Percentiles rank a stretch among this genome's conserved stretches.
Conservation (phyloP, 1,140 invertebrate genomes). For the Prorops nasuta region DNA sequence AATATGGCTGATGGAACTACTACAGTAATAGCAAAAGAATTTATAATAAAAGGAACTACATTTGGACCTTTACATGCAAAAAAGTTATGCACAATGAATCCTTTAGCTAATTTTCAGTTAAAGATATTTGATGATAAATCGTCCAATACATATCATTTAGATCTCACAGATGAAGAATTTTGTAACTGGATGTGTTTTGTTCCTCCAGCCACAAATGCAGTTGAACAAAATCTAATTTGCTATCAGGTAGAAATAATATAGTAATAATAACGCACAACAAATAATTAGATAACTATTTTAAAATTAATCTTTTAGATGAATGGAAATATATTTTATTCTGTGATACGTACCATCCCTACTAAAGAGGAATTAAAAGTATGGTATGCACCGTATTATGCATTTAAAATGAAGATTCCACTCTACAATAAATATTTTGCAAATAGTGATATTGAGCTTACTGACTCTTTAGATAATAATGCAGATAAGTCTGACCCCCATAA, state of each 20-base stretch:
- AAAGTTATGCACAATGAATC: conserved; percentile 38
- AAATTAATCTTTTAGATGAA: conserved; percentile 42
- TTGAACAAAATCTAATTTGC: conserved; percentile 65
- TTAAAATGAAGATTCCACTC: conserved; percentile 47
- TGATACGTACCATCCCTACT: conserved; percentile 56
- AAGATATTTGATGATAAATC: conserved; percentile 27
- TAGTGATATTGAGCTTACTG: background rate
- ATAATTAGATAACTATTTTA: background rate
- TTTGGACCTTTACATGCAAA: conserved; percentile 55
- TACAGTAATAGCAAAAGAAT: conserved; percentile 36
- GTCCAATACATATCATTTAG: conserved; percentile 52
- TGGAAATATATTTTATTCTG: conserved; percentile 62
- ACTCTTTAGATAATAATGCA: too few relatives aligned
- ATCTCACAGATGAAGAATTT: conserved; percentile 57
- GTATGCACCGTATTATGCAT: conserved; percentile 59
- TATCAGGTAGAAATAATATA: conserved; percentile 64
- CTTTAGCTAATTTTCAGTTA: conserved; percentile 44
- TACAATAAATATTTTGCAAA: conserved; percentile 14
- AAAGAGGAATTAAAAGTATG: conserved; percentile 63
- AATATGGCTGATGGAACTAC: conserved; percentile 35
- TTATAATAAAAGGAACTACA: conserved; percentile 44
- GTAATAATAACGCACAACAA: too few relatives aligned
- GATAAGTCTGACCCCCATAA: too few relatives aligned
- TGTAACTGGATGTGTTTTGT: conserved; percentile 70
- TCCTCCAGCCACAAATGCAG: conserved; percentile 46